Evolutionary conservation across 2,113 vertebrate genomes (phyloP), one percentile per base, ranked within the genome.

Genomic region (Neodon shergylaensis): DNA sequence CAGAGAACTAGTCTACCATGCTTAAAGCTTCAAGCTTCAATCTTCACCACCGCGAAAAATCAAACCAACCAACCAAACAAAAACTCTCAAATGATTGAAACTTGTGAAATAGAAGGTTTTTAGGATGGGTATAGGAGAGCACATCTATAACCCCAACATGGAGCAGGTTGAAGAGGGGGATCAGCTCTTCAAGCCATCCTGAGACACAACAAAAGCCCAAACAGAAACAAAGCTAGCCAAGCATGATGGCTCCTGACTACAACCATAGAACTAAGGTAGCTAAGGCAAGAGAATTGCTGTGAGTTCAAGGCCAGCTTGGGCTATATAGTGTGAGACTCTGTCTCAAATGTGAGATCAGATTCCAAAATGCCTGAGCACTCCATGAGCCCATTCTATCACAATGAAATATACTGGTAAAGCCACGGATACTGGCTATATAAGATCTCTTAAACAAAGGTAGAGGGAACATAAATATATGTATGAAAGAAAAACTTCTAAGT

Each of bases 401-500:
- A 42, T 63, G 13, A 72, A 91, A 54, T 73, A 79, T 65, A 73
- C 33, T 73, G 21, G 33, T 61, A 78, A 85, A 90, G n/a, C 22
- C 39, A 86, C 31, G 39, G 66, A 78, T 39, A 72, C 85, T 6
- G 31, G 52, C 58, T 66, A 42, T 21, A 77, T 90, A 86, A 63
- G 16, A 70, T 16, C 49, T 91, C 31, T 77, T 49, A 86, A 94
- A 19, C 21, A 81, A 94, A 91, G 61, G 10, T 76, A 70, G 13
- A 58, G 36, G 24, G 8, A 77, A 78, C 63, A 68, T 10, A 91
- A 58, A 89, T 39, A 24, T 39, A 73, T 73, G 26, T 63, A 61
- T 79, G 14, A 22, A 87, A 87, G 36, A 87, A 90, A 94, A 90
- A 84, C 68, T 16, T 93, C 28, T 54, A 83, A 47, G n/a, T 78